Percentiles rank a stretch among this genome's conserved stretches.
Conservation (phyloP, 2,888 invertebrate genomes). For the Scaptomyza flava region DNA sequence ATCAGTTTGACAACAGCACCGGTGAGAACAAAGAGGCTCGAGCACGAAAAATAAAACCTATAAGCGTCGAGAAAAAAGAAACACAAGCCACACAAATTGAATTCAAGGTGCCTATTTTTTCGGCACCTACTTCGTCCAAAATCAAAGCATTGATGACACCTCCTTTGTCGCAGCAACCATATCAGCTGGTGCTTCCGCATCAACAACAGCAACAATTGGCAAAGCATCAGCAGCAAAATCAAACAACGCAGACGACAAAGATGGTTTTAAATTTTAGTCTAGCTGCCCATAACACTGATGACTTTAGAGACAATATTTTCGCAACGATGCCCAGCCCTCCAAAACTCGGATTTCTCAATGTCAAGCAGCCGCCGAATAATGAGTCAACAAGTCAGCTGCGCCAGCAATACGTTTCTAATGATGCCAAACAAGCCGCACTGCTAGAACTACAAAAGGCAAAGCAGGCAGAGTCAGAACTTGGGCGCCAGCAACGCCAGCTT, state of each 20-base stretch:
- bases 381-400: slow-evolving; percentile 1
- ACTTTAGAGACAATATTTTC: slow-evolving; percentile 11
- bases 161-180: slow-evolving; percentile 15
- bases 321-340: slow-evolving; percentile 1
- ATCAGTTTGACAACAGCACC: slow-evolving; percentile 79
- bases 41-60: neutral
- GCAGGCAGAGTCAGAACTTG: slow-evolving; percentile 39
- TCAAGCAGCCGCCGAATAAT: slow-evolving; percentile 8
- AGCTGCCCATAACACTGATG: neutral
- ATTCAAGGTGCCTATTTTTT: slow-evolving; percentile 80
- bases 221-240: neutral
- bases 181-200: neutral
- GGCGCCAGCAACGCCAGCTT: neutral
- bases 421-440: slow-evolving; percentile 32
- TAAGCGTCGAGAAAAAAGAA: neutral
- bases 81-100: slow-evolving; percentile 25
- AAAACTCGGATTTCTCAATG: slow-evolving; percentile 8
- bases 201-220: neutral
- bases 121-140: slow-evolving; percentile 57
- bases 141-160: slow-evolving; percentile 47
- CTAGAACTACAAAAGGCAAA: slow-evolving; percentile 46
- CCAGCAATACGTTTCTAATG: slow-evolving; percentile 33
- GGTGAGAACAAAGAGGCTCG: neutral
- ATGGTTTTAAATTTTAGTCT: slow-evolving; percentile 9
- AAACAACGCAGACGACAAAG: neutral